A percentile compares a stretch with the other conserved stretches of the same genome.
Conservation (phyloP, 2,113 vertebrate genomes). For the Galemys pyrenaicus region DNA sequence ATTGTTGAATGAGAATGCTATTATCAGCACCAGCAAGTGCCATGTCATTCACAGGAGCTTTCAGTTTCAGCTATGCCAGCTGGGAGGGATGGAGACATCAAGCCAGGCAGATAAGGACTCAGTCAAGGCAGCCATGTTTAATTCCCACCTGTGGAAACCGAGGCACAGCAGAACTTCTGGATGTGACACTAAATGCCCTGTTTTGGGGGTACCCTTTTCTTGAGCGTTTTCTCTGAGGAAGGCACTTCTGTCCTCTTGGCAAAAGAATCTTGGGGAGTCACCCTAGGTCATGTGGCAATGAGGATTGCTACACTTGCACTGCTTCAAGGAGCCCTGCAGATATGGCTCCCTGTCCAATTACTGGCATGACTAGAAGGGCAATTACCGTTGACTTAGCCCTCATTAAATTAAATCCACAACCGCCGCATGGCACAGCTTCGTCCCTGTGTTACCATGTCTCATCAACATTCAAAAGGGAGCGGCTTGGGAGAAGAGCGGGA, state of each 20-base stretch:
- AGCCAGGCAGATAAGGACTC: background rate
- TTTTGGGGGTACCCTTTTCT: fast-evolving
- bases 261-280: background rate
- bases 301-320: slow-evolving; percentile 18
- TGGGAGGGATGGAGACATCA: background rate
- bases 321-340: background rate
- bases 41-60: background rate
- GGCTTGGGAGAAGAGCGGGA: background rate
- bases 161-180: background rate
- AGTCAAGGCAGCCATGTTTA: background rate
- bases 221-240: background rate
- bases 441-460: background rate
- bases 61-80: background rate
- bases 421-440: background rate
- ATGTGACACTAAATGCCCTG: background rate
- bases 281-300: background rate
- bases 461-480: background rate
- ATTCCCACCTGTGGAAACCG: too few relatives aligned
- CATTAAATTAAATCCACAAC: slow-evolving; percentile 17
- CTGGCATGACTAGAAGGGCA: background rate
- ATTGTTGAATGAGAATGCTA: background rate
- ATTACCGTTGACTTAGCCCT: slow-evolving; percentile 1
- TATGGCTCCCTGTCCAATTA: slow-evolving; percentile 13
- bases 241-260: background rate
- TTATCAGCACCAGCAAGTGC: background rate